Base-by-base conservation (phyloP, 2,113 vertebrate species). In the Theristicus caerulescens region DNA sequence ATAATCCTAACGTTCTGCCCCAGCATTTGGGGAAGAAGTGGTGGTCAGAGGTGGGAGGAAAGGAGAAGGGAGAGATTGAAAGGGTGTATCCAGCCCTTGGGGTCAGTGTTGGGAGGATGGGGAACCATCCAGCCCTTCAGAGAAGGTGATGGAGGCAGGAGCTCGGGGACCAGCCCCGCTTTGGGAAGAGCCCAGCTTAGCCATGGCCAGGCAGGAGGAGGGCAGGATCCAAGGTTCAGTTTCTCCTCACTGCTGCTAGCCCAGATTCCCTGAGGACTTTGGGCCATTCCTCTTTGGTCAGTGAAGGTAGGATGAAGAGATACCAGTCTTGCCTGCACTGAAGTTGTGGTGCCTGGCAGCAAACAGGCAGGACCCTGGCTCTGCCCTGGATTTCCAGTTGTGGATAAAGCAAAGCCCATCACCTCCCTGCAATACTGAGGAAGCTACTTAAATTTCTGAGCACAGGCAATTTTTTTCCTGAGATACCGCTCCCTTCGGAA, bases 141-240 rank as follows among this genome's bases (percentile, higher is more conserved):
- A 61, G 29, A 2, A 3, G 57, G 26, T 11, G 27, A 25, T 14
- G n/a, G 54, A 49, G 47, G 11, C 71, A 83, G 71, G 47, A 62
- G 25, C 42, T 24, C 1, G 1, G 17, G 25, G 17, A 29, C 17
- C 38, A 67, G 17, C 27, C 18, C 44, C 0, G 2, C 14, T 34
- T 62, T 55, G 65, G 57, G 29, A 47, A 40, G 29, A 62, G 42
- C 61, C 29, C 18, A 13, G 20, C 17, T 4, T 4, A 6, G 29
- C 59, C 29, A 9, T 9, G 18, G 18, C 14, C 15, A 13, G 44
- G 20, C 52, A n/a, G 58, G 38, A 64, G 58, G 8, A 65, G 34
- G 13, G 27, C 27, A 57, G 38, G 42, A 64, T 25, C 42, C n/a
- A 31, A 49, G 66, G n/a, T 49, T 88, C 6, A 1, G 29, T 49